Conservation (phyloP, 2,888 invertebrate species). For the Rhodophaea formosa region DNA sequence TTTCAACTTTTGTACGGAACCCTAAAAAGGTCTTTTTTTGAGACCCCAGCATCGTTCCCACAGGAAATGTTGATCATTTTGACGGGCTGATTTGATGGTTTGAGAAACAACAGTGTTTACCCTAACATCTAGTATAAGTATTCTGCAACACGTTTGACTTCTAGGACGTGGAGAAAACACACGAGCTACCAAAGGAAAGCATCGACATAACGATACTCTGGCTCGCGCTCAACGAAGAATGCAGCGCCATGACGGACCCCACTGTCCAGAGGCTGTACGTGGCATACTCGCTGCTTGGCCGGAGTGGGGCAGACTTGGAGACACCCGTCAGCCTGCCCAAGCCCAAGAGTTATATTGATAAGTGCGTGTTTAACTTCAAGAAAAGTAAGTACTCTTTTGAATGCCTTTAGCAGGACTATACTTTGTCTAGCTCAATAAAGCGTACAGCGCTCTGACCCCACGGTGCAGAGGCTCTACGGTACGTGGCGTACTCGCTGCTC, state of each 20-base stretch:
- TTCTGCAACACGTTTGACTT: too few relatives aligned
- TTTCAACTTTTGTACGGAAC: too few relatives aligned
- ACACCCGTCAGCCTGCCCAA: slow-evolving; percentile 57
- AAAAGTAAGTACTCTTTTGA: slow-evolving; percentile 42
- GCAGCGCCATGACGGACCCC: slow-evolving; percentile 49
- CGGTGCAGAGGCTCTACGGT: slow-evolving; percentile 46
- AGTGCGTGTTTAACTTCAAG: slow-evolving; percentile 54
- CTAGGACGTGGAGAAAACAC: background rate
- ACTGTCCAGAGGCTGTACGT: slow-evolving; percentile 48
- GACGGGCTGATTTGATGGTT: too few relatives aligned
- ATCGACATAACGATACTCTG: slow-evolving; percentile 55
- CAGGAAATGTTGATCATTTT: too few relatives aligned
- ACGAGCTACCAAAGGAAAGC: slow-evolving; percentile 22
- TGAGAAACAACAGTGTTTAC: too few relatives aligned
- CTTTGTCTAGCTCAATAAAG: slow-evolving; percentile 63
- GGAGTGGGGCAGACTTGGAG: slow-evolving; percentile 53
- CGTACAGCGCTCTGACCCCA: slow-evolving; percentile 51
- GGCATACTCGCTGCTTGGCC: slow-evolving; percentile 53
- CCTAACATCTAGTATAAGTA: too few relatives aligned
- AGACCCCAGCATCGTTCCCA: too few relatives aligned
- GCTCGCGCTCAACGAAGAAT: slow-evolving; percentile 59
- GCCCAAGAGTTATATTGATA: slow-evolving; percentile 51
- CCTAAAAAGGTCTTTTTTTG: too few relatives aligned
- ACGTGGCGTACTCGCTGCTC: slow-evolving; percentile 54
- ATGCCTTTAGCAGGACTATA: too few relatives aligned